Base-by-base conservation (phyloP, 2,113 vertebrate genomes). In the Aplodontia rufa region DNA sequence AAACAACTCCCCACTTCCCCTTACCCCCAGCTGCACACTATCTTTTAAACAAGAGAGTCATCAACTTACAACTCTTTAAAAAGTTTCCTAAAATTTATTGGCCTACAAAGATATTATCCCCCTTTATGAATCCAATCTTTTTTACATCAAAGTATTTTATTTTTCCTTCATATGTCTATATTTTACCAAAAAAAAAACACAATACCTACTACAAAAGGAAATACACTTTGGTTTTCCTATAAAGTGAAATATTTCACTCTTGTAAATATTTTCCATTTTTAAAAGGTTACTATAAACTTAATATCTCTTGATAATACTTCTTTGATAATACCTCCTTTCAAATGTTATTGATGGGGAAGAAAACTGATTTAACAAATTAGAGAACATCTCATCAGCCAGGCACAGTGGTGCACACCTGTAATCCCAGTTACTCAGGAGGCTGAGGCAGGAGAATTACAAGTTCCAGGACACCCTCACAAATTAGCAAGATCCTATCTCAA, bases 291-390 rank as follows among this genome's bases (percentile, higher is more conserved):
- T 88, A 35, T 58, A 84, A 93, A 85, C 69, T 71, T 9, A 79
- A 64, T 71, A 94, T 94, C 53, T 74, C n/a, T 91, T 93, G 4
- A 76, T 81, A 76, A 94, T 87, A 74, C 78, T 58, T 83, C 20
- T 83, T 87, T 91, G 47, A 10, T 72, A 76, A 89, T 76, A 93
- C 3, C 28, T 3, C 7, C 12, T 79, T 32, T 93, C 26, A 42
- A 87, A 62, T 84, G 45, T 62, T 9, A 53, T 58, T 68, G 6
- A 40, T 82, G 37, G 1, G 14, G 81, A 78, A 85, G 51, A 79
- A 91, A 93, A 45, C 37, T 28, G n/a, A 74, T 78, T 86, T 35
- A 78, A 82, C 30, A 95, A 86, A 74, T 51, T 96, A 76, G 7
- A 84, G 7, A 92, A 17, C 60, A 80, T 42, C 58, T 7, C 53